These are phyloP conservation scores for Drosophila funebris DNA, from an alignment of 1,140 invertebrate genomes.

Conservation along the genomic window DNA sequence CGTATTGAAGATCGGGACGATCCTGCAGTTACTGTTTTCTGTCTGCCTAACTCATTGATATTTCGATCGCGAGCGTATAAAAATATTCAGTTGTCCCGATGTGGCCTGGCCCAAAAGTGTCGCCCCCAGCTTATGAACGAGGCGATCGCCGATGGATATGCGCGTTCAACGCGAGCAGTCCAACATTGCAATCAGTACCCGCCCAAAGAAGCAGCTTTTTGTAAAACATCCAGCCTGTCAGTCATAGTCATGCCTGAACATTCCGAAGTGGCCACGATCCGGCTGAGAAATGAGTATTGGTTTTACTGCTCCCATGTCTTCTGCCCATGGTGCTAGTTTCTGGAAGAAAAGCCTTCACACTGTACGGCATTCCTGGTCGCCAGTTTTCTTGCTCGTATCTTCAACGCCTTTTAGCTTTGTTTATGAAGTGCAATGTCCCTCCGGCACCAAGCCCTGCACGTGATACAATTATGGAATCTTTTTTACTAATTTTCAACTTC, in stretches of 20 bases:
- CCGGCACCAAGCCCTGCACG: constrained; percentile 42
- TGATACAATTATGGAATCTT: constrained; percentile 81
- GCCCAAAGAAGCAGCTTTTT: constrained; percentile 46
- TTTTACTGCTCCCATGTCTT: constrained; percentile 21
- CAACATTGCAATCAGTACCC: constrained; percentile 37
- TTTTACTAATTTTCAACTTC: constrained; percentile 42
- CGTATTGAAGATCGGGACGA: constrained; percentile 29
- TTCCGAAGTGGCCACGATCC: constrained; percentile 62
- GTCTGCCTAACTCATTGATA: constrained; percentile 75
- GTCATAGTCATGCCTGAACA: constrained; percentile 75
- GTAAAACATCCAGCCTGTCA: constrained; percentile 55
- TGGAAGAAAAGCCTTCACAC: constrained; percentile 22
- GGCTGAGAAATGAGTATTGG: constrained; percentile 16
- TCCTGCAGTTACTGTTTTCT: constrained; percentile 18
- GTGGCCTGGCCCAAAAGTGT: constrained; percentile 77
- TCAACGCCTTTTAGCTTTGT: constrained; percentile 75
- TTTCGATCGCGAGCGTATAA: constrained; percentile 84
- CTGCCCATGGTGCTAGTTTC: constrained; percentile 6
- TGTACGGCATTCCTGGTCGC: constrained; percentile 54
- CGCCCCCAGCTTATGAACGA: constrained; percentile 64
- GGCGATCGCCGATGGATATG: constrained; percentile 56
- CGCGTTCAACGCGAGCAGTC: constrained; percentile 34
- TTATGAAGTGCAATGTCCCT: constrained; percentile 67
- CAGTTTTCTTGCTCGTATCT: constrained; percentile 54
- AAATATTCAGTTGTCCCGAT: constrained; percentile 81